A percentile compares a stretch with the other conserved stretches of the same genome.
Evolutionary conservation across 2,888 invertebrate genomes (phyloP).

Genomic region (Lottia gigantea): DNA sequence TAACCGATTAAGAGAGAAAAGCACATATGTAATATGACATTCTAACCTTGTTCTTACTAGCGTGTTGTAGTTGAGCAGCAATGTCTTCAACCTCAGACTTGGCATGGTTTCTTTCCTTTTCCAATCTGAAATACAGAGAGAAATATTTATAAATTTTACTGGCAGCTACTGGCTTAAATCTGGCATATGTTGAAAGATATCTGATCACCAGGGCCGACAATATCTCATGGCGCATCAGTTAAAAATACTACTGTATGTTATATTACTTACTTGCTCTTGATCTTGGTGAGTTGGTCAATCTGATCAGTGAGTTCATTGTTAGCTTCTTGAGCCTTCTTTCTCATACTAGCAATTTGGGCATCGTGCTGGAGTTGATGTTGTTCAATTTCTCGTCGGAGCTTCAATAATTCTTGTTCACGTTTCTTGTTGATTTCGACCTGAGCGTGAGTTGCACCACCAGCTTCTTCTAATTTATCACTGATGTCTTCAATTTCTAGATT

Average conservation of each 20-base stretch:
- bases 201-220: too few relatives aligned
- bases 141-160: not conserved
- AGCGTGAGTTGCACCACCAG: slow-evolving; percentile 97
- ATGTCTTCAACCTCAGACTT: slow-evolving; percentile 98
- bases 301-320: not conserved
- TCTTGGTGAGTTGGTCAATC: not conserved
- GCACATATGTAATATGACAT: not conserved
- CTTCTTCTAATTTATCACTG: slow-evolving; percentile 79
- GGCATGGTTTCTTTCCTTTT: slow-evolving; percentile 98
- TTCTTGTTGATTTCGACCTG: slow-evolving; percentile 84
- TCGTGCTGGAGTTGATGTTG: not conserved
- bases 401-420: slow-evolving; percentile 65
- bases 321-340: not conserved
- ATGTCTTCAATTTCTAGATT: slow-evolving; percentile 92
- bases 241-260: not conserved
- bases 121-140: slow-evolving; percentile 74
- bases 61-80: slow-evolving; percentile 94
- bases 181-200: too few relatives aligned
- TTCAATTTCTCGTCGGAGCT: not conserved
- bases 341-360: not conserved
- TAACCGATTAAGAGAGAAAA: too few relatives aligned
- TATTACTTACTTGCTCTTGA: not conserved
- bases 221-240: too few relatives aligned
- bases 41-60: slow-evolving; percentile 95
- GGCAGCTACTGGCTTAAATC: too few relatives aligned